These are phyloP conservation scores for Recurvirostra avosetta DNA, from an alignment of 2,113 vertebrate species.

Conservation along the genomic window DNA sequence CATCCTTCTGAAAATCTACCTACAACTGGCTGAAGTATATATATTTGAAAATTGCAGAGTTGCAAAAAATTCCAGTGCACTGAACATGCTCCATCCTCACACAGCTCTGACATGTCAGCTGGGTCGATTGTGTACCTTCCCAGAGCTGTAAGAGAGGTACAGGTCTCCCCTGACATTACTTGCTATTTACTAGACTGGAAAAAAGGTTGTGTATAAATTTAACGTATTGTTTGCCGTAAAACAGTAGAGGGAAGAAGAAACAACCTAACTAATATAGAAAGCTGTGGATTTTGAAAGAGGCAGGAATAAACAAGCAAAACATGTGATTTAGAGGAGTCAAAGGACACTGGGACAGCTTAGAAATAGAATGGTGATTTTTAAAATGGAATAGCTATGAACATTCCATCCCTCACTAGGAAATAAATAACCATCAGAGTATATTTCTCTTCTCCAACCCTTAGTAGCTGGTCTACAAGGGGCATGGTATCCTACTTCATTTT, in stretches of 20 bases:
- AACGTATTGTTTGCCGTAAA: neutral
- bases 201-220: neutral
- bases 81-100: neutral
- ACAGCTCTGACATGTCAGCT: neutral
- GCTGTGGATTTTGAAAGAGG: neutral
- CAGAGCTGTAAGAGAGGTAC: neutral
- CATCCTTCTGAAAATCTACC: neutral
- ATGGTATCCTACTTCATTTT: neutral
- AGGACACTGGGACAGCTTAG: neutral
- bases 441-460: neutral
- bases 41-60: neutral
- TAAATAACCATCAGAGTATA: neutral
- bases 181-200: neutral
- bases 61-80: neutral
- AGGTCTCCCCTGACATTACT: neutral
- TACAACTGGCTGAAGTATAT: neutral
- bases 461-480: neutral
- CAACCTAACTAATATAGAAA: neutral
- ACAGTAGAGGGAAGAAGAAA: neutral
- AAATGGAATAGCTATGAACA: neutral
- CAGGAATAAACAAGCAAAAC: neutral
- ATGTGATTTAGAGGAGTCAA: neutral
- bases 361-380: neutral
- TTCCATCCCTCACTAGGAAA: neutral
- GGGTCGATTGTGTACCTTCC: neutral